phyloP scores from a whole-genome alignment of 2,888 invertebrate species.

The Gymnocheta viridis region DNA sequence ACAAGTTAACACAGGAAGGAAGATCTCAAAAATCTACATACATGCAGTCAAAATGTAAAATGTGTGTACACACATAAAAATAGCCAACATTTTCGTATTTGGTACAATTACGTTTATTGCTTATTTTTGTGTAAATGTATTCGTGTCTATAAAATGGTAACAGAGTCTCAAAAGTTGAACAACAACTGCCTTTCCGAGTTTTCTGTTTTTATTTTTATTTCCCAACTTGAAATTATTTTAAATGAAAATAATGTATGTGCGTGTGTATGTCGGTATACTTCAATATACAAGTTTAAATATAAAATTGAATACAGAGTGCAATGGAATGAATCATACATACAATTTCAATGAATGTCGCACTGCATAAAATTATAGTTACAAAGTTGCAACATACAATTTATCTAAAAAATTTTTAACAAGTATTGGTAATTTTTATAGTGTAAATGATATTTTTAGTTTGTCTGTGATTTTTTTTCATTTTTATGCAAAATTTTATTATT shows the following conservation, averaged over 20 bases:
- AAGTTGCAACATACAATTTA: background rate
- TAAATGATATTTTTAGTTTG: too few species aligned
- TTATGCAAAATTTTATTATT: too few species aligned
- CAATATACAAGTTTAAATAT: background rate
- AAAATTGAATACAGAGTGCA: background rate
- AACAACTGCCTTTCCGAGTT: slow-evolving; percentile 36
- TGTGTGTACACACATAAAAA: background rate
- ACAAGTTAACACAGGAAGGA: background rate
- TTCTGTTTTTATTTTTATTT: slow-evolving; percentile 19
- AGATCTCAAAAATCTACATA: slow-evolving; percentile 17
- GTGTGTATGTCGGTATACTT: background rate
- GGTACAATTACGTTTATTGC: background rate
- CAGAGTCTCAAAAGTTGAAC: slow-evolving; percentile 14
- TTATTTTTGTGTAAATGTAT: slow-evolving; percentile 14
- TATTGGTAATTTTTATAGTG: too few species aligned
- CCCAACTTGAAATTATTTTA: slow-evolving; percentile 30
- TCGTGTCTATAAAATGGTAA: slow-evolving; percentile 18
- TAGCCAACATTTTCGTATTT: background rate
- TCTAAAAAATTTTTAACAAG: background rate
- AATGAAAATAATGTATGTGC: background rate
- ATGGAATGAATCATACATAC: too few species aligned
- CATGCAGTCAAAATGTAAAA: background rate
- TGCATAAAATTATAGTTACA: too few species aligned
- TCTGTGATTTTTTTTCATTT: too few species aligned
- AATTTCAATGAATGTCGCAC: too few species aligned